Evolutionary conservation across 2,888 invertebrate genomes (phyloP), one percentile per base, ranked within the genome.

Genomic region (Acanthosepion lycidas): DNA sequence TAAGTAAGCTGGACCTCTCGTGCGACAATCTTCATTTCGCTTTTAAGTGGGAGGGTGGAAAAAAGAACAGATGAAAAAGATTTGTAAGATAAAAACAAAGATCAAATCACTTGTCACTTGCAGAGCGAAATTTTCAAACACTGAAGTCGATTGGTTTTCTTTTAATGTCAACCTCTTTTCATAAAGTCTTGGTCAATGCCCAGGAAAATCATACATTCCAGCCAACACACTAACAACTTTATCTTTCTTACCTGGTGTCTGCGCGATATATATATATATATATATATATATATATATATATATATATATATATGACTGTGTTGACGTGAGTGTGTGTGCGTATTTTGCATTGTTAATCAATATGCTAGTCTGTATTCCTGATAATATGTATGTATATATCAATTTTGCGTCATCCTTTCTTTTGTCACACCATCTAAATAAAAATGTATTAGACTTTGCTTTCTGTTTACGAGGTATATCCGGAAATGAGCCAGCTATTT

Each of bases 31-130:
- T 78, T 78, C n/a, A 78, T 78, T 78, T 78, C 12, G n/a, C 78
- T 33, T 78, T 78, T 78, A n/a, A 78, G 15, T 8, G 28, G 26
- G n/a, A 78, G 9, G 6, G 64, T 26, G 26, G n/a, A 9, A 78
- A 78, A 78, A 78, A 78, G 33, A 33, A 78, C 15, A 33, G 78
- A 78, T 78, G 78, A 78, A 78, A 78, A 78, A 78, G 78, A 78
- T 78, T 78, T 78, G 78, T 78, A 33, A 78, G 78, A 78, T 78
- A 78, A 78, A 78, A 78, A 78, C 78, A 78, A 78, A 78, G 33
- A 78, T 78, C 78, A 78, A n/a, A 78, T 78, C 78, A 78, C 78
- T 78, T 78, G 78, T 78, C 78, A 78, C n/a, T 78, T 78, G 78
- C 78, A 78, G 78, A 33, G 78, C 33, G n/a, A 78, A 33, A 78